Conservation (phyloP, 92 coral and sea anemone species). For the Porites lobata region DNA sequence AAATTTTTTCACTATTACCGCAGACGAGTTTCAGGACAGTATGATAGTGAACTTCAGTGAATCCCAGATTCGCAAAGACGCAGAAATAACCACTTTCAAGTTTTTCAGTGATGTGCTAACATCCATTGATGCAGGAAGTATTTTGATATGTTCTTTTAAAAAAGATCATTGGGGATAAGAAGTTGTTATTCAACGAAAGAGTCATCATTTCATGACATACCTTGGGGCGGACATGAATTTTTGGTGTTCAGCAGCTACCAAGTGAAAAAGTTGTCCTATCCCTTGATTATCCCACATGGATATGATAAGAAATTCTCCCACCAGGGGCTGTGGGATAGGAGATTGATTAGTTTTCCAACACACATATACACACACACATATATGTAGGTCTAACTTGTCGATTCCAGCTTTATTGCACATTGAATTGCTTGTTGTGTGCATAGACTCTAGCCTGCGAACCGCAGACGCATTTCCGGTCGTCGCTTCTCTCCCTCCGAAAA, state of each 20-base stretch:
- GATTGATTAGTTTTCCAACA: not conserved
- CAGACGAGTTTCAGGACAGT: constrained; percentile 74
- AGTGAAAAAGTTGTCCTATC: constrained; percentile 20
- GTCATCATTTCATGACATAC: constrained; percentile 5
- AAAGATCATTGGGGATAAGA: not conserved
- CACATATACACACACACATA: not conserved
- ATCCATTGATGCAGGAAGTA: constrained; percentile 55
- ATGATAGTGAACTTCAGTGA: constrained; percentile 60
- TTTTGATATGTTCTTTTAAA: constrained; percentile 5
- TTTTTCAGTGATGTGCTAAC: constrained; percentile 76
- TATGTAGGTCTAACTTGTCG: not conserved
- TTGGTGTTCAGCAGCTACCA: constrained; percentile 24
- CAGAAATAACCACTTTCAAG: constrained; percentile 72
- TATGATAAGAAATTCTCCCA: constrained; percentile 9
- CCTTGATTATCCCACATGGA: constrained; percentile 25
- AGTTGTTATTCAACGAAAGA: constrained; percentile 2
- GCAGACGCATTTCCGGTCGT: no score
- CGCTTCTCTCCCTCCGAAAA: no score
- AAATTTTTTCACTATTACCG: constrained; percentile 62
- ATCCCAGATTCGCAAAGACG: constrained; percentile 68
- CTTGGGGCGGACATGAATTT: constrained; percentile 18
- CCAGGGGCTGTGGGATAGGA: constrained; percentile 1
- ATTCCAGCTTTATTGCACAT: constrained; percentile 24
- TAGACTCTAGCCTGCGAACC: no score
- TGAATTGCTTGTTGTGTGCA: constrained; percentile 15